These are phyloP conservation scores for Prunella fulvescens DNA, from an alignment of 2,113 vertebrate species.

Conservation along the genomic window DNA sequence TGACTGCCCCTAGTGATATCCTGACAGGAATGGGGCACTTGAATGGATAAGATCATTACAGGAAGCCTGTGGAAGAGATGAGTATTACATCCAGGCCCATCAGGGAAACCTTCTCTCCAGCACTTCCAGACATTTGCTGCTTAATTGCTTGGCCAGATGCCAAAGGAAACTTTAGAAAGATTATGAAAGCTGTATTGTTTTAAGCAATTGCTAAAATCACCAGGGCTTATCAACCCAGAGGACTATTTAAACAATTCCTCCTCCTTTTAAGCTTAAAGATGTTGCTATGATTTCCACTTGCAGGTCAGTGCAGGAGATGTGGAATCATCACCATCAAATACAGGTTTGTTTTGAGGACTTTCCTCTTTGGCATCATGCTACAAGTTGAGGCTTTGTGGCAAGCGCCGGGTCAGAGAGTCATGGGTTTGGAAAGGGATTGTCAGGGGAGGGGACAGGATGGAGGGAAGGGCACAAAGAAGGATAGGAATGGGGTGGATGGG, in stretches of 20 bases:
- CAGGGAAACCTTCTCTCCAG: neutral
- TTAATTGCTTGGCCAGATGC: neutral
- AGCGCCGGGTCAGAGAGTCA: rapidly evolving
- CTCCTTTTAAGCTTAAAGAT: neutral
- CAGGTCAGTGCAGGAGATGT: conserved; percentile 62
- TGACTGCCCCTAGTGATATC: neutral
- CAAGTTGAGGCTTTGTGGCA: neutral
- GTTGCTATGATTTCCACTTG: neutral
- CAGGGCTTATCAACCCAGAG: neutral
- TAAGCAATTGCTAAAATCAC: neutral
- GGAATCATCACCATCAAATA: conserved; percentile 55
- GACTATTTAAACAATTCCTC: neutral
- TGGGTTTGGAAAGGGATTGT: neutral
- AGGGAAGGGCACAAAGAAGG: neutral
- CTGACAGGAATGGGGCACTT: neutral
- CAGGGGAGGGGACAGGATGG: neutral
- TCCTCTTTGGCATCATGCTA: neutral
- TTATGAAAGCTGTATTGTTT: neutral
- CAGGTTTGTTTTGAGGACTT: conserved; percentile 12
- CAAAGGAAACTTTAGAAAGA: neutral
- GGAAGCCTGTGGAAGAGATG: neutral
- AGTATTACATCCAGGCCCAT: neutral
- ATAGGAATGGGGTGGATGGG: neutral
- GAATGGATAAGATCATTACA: neutral
- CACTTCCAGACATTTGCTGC: neutral